phyloP scores from a whole-genome alignment of 2,797 vertebrate genomes.

The Acipenser oxyrinchus region DNA sequence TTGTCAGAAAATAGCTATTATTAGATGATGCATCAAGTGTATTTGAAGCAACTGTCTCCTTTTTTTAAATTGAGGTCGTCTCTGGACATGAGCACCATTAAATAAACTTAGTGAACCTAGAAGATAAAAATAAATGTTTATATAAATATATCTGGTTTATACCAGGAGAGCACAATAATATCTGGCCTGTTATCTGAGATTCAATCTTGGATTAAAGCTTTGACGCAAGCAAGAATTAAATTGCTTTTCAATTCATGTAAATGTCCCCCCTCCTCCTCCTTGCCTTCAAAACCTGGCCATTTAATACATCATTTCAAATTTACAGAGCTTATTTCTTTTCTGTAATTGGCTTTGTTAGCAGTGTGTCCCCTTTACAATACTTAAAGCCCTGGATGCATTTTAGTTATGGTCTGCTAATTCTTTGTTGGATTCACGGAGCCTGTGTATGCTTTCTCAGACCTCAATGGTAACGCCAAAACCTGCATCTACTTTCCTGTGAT shows the following conservation, averaged over 20 bases:
- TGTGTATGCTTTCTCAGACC: too few relatives aligned
- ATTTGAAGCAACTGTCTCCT: too few relatives aligned
- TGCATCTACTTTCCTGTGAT: too few relatives aligned
- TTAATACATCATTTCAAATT: not conserved
- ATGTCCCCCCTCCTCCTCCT: not conserved
- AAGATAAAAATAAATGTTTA: too few relatives aligned
- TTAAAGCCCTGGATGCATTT: not conserved
- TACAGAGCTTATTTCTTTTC: not conserved
- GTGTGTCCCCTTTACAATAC: not conserved
- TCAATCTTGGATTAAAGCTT: not conserved
- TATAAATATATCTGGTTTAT: not conserved
- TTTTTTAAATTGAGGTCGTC: too few relatives aligned
- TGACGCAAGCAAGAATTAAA: not conserved
- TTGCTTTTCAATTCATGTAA: not conserved
- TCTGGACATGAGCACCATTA: not conserved
- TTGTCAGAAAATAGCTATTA: too few relatives aligned
- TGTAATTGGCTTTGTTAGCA: not conserved
- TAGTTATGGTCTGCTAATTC: too few relatives aligned
- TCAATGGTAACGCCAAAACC: too few relatives aligned
- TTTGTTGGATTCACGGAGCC: too few relatives aligned
- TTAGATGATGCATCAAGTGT: too few relatives aligned
- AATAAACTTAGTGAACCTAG: not conserved
- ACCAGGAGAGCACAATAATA: not conserved
- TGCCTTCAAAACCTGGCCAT: too few relatives aligned
- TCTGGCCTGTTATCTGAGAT: not conserved